phyloP scores from a whole-genome alignment of 1,140 invertebrate species.

The Pristionchus pacificus region DNA sequence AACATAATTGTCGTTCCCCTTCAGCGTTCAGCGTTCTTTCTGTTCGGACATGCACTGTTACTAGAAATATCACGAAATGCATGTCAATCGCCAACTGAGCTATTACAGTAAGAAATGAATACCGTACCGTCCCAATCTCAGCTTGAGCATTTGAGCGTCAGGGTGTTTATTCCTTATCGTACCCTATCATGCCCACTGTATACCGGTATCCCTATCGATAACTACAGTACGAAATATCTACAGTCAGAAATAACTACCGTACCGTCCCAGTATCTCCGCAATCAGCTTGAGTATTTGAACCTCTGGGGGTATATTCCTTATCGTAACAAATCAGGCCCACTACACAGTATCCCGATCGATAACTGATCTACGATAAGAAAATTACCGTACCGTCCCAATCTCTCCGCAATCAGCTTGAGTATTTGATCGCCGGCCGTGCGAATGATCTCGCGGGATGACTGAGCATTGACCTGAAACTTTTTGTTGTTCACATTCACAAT shows the following conservation, averaged over 20 bases:
- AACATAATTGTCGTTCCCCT: too few relatives aligned
- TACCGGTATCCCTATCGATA: too few relatives aligned
- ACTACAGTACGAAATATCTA: too few relatives aligned
- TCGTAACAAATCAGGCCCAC: too few relatives aligned
- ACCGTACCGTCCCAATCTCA: not conserved
- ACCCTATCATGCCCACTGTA: too few relatives aligned
- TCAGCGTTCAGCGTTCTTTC: too few relatives aligned
- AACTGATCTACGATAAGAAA: constrained; percentile 13
- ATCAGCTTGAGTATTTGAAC: constrained; percentile 21
- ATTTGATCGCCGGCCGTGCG: constrained; percentile 27
- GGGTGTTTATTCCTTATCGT: too few relatives aligned
- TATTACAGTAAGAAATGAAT: not conserved
- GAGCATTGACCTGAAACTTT: constrained; percentile 25
- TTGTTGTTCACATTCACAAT: not conserved
- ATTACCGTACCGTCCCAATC: constrained; percentile 2
- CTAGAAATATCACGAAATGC: too few relatives aligned
- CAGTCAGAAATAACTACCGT: not conserved
- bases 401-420: constrained; percentile 5
- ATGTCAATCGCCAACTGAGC: too few relatives aligned
- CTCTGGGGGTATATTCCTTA: too few relatives aligned
- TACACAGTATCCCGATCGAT: too few relatives aligned
- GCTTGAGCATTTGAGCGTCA: not conserved
- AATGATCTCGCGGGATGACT: constrained; percentile 15
- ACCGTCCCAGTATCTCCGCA: constrained; percentile 7
- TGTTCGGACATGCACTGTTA: too few relatives aligned